These are phyloP conservation scores for Podocnemis expansa DNA, from an alignment of 2,113 vertebrate genomes.

Conservation along the genomic window DNA sequence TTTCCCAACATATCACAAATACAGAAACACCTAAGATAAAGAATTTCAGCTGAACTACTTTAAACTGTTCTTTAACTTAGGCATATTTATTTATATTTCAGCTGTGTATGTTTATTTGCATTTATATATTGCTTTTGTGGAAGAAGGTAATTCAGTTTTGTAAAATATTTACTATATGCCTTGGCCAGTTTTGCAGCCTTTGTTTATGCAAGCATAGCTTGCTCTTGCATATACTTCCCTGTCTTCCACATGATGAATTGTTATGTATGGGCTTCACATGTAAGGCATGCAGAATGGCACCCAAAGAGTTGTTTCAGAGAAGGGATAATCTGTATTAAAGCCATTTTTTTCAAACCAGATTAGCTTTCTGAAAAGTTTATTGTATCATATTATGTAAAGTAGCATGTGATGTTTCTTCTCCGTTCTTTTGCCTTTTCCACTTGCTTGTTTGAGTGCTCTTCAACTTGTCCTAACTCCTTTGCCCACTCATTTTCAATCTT, in stretches of 20 bases:
- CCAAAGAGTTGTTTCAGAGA: not conserved
- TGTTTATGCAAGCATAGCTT: not conserved
- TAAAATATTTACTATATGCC: not conserved
- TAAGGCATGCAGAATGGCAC: not conserved
- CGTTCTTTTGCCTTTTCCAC: not conserved
- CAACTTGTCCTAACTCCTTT: not conserved
- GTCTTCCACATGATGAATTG: not conserved
- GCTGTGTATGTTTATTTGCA: no score
- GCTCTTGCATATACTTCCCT: not conserved
- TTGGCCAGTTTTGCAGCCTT: not conserved
- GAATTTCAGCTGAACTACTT: not conserved
- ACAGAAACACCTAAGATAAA: not conserved
- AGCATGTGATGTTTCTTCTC: not conserved
- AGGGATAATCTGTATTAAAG: not conserved
- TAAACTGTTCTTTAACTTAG: not conserved
- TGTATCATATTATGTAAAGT: not conserved
- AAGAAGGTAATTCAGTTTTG: not conserved
- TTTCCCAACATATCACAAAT: not conserved
- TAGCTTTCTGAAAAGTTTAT: not conserved
- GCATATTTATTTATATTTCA: not conserved
- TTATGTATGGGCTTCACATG: not conserved
- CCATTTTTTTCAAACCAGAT: not conserved
- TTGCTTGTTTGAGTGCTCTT: not conserved
- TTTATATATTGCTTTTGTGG: not conserved
- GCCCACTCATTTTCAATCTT: not conserved